Evolutionary conservation across 2,113 vertebrate species (phyloP).

Genomic region (Leptobrachium leishanense): DNA sequence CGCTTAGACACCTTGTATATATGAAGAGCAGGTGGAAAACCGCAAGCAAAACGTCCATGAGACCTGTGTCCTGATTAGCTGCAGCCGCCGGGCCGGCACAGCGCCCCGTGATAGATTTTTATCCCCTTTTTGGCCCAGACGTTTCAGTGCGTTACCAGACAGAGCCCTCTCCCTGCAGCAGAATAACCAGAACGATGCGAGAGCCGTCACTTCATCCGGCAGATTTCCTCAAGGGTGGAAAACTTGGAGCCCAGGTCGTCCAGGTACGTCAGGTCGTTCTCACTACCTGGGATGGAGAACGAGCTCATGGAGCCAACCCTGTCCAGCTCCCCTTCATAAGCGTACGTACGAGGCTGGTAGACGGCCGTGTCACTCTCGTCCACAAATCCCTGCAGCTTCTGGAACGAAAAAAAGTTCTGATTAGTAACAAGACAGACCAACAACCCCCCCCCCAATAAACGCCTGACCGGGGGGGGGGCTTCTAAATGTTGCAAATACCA

Average conservation of each 20-base stretch:
- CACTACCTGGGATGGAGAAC: slow-evolving; percentile 48
- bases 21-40: too few species aligned
- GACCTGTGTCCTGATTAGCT: too few species aligned
- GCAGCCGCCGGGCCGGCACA: too few species aligned
- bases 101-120: too few species aligned
- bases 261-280: slow-evolving; percentile 58
- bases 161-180: background rate
- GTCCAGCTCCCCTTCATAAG: slow-evolving; percentile 64
- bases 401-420: background rate
- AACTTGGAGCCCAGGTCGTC: slow-evolving; percentile 65
- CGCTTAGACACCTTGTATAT: too few species aligned
- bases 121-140: background rate
- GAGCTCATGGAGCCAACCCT: slow-evolving; percentile 54
- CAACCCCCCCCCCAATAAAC: too few species aligned
- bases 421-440: too few species aligned
- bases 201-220: slow-evolving; percentile 14
- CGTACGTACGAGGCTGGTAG: slow-evolving; percentile 56
- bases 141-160: background rate
- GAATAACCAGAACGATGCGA: background rate
- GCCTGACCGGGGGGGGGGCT: too few species aligned
- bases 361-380: background rate
- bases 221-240: slow-evolving; percentile 56
- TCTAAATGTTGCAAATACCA: too few species aligned
- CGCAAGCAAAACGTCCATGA: too few species aligned
- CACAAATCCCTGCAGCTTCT: slow-evolving; percentile 57